These are phyloP conservation scores for Acholoe squamosa DNA, from an alignment of 2,888 invertebrate genomes.

Conservation along the genomic window DNA sequence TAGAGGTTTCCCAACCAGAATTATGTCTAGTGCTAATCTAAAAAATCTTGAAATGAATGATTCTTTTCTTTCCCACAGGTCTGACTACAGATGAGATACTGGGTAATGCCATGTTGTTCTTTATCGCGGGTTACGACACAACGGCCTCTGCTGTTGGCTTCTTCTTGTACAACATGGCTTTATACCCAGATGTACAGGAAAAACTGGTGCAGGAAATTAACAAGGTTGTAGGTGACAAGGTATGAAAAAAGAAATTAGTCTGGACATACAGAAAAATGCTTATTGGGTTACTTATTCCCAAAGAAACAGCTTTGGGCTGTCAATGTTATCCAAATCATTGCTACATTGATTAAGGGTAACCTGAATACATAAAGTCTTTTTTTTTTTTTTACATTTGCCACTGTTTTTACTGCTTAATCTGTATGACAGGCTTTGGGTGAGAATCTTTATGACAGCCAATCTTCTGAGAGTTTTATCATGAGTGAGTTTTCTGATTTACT, in stretches of 20 bases:
- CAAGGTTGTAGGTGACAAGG: conserved; percentile 55
- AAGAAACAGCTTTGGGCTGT: neutral
- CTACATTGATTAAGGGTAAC: too few species aligned
- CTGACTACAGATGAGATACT: conserved; percentile 45
- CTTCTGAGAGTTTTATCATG: too few species aligned
- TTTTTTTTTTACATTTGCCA: too few species aligned
- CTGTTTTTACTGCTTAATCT: too few species aligned
- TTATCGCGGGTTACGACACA: conserved; percentile 65
- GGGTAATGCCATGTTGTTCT: conserved; percentile 63
- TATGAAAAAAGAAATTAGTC: neutral
- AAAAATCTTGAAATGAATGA: neutral
- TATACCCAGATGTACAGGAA: conserved; percentile 64
- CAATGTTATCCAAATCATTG: neutral
- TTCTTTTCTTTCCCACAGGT: conserved; percentile 7
- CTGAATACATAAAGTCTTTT: too few species aligned
- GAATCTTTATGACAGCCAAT: too few species aligned
- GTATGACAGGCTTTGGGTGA: too few species aligned
- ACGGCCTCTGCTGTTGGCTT: conserved; percentile 62
- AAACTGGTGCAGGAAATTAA: conserved; percentile 60
- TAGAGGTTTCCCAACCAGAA: neutral
- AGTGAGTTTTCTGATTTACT: too few species aligned
- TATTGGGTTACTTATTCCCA: neutral
- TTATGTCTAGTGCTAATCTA: too few species aligned
- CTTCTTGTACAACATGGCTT: conserved; percentile 62
- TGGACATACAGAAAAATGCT: neutral